Conservation (phyloP, 2,888 invertebrate genomes). For the Drosophila crucigera region DNA sequence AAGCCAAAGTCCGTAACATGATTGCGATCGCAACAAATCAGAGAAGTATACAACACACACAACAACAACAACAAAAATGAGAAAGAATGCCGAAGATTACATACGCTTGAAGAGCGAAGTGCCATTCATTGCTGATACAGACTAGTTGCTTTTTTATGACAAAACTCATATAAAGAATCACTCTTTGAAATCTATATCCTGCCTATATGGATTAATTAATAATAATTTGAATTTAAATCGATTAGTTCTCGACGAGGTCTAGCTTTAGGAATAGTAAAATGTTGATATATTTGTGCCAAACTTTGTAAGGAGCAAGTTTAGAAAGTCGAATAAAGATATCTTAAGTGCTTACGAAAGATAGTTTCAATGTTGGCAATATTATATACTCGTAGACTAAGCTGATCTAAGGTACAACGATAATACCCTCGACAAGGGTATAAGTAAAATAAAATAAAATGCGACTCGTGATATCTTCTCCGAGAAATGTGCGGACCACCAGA, state of each 20-base stretch:
- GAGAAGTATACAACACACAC: constrained; percentile 28
- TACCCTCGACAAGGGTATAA: constrained; percentile 21
- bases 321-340: background rate
- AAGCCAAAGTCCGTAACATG: constrained; percentile 44
- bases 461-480: constrained; percentile 58
- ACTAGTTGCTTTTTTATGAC: background rate
- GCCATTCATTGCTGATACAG: background rate
- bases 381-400: background rate
- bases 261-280: background rate
- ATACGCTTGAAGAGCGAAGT: background rate
- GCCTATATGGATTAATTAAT: background rate
- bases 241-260: background rate
- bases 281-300: background rate
- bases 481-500: constrained; percentile 70
- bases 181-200: background rate
- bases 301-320: background rate
- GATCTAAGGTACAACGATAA: background rate
- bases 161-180: background rate
- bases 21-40: constrained; percentile 80
- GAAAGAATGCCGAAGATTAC: constrained; percentile 1
- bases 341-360: background rate
- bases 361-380: background rate
- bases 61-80: constrained; percentile 4
- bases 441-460: constrained; percentile 55
- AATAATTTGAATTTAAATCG: background rate